A percentile compares a stretch with the other conserved stretches of the same genome.
Evolutionary conservation across 2,888 invertebrate genomes (phyloP).

Genomic region (Cosmopolites sordidus): DNA sequence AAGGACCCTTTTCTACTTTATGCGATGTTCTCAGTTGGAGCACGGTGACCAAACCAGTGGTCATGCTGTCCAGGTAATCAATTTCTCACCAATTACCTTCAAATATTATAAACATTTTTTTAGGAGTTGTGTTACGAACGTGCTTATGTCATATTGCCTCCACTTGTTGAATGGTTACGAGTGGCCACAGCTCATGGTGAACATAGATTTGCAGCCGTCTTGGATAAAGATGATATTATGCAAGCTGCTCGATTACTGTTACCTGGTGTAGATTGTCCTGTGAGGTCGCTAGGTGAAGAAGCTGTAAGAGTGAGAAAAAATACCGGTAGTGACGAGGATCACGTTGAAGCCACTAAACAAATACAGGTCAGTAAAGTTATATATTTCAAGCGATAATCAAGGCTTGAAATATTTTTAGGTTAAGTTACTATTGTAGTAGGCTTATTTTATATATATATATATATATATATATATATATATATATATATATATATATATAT

Average conservation of each 20-base stretch:
- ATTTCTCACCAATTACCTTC: neutral
- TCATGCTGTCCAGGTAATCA: slow-evolving; percentile 40
- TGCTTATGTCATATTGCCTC: slow-evolving; percentile 83
- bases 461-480: too few species aligned
- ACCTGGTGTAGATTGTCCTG: slow-evolving; percentile 87
- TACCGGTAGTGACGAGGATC: slow-evolving; percentile 45
- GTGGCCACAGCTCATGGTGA: slow-evolving; percentile 79
- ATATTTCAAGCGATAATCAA: too few species aligned
- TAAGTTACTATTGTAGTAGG: too few species aligned
- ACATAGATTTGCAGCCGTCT: slow-evolving; percentile 69
- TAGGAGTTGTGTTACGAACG: slow-evolving; percentile 81
- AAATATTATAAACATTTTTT: neutral
- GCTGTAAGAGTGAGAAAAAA: slow-evolving; percentile 48
- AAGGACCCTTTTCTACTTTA: slow-evolving; percentile 82
- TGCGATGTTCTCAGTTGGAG: slow-evolving; percentile 80
- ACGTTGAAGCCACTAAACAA: slow-evolving; percentile 43
- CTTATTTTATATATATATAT: too few species aligned
- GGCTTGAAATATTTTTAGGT: too few species aligned
- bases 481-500: too few species aligned
- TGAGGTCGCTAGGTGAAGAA: slow-evolving; percentile 65
- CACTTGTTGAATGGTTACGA: slow-evolving; percentile 86
- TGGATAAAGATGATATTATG: slow-evolving; percentile 77
- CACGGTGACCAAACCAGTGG: slow-evolving; percentile 43
- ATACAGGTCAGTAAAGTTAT: slow-evolving; percentile 37
- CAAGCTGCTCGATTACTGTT: slow-evolving; percentile 81